These are phyloP conservation scores for Parus major DNA, from an alignment of 2,113 vertebrate genomes.

Conservation along the genomic window DNA sequence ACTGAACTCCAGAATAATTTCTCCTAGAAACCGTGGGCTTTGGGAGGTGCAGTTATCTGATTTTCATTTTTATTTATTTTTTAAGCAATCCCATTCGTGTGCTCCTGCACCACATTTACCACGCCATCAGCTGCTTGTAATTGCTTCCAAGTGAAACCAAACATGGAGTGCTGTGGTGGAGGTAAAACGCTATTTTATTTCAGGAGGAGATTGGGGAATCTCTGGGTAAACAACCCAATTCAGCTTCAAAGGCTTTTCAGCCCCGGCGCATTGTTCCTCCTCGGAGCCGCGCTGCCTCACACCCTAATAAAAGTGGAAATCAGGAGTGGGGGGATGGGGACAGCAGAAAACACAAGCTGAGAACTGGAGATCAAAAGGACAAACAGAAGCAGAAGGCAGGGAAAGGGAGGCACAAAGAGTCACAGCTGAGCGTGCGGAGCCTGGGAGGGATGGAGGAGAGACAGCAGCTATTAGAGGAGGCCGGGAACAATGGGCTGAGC, in stretches of 20 bases:
- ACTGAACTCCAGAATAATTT: not conserved
- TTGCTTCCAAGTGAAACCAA: slow-evolving; percentile 10
- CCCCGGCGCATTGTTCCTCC: slow-evolving; percentile 18
- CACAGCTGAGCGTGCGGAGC: slow-evolving; percentile 44
- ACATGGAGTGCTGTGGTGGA: not conserved
- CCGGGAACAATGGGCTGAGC: slow-evolving; percentile 7
- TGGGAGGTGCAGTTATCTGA: not conserved
- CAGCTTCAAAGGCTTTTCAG: slow-evolving; percentile 55
- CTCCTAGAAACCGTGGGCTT: not conserved
- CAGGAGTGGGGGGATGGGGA: slow-evolving; percentile 30
- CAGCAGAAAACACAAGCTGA: slow-evolving; percentile 37
- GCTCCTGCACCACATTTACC: not conserved
- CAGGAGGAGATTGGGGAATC: slow-evolving; percentile 10
- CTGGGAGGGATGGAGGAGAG: slow-evolving; percentile 9
- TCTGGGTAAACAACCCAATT: slow-evolving; percentile 40
- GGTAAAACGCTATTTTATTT: slow-evolving; percentile 34
- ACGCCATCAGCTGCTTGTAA: not conserved
- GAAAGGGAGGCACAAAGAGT: slow-evolving; percentile 58
- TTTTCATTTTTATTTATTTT: not conserved
- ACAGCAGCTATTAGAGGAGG: slow-evolving; percentile 28
- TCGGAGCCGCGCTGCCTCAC: slow-evolving; percentile 33
- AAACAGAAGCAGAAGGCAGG: slow-evolving; percentile 63
- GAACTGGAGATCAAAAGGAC: slow-evolving; percentile 69
- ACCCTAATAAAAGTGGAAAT: slow-evolving; percentile 60
- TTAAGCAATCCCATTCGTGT: not conserved